These are phyloP conservation scores for Crenichthys baileyi DNA, from an alignment of 2,797 vertebrate species.

Conservation along the genomic window DNA sequence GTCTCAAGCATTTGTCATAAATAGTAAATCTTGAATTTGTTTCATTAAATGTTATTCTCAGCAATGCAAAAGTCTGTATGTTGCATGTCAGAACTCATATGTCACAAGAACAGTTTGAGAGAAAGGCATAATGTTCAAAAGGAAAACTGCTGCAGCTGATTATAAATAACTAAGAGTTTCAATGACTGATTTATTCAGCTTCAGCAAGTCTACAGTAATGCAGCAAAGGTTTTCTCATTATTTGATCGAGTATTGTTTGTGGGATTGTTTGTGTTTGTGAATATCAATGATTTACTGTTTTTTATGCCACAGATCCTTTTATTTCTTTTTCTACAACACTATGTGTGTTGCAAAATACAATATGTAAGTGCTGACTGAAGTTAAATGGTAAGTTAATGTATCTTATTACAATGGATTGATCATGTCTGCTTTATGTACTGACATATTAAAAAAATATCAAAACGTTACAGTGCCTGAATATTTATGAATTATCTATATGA, in stretches of 20 bases:
- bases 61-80: conserved; percentile 76
- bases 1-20: conserved; percentile 55
- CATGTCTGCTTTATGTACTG: conserved; percentile 89
- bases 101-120: conserved; percentile 58
- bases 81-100: conserved; percentile 76
- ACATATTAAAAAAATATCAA: conserved; percentile 79
- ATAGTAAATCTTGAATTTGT: conserved; percentile 66
- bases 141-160: conserved; percentile 70
- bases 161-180: conserved; percentile 61
- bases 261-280: conserved; percentile 86
- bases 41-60: conserved; percentile 70
- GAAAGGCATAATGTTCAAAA: conserved; percentile 60
- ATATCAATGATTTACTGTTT: conserved; percentile 68
- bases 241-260: conserved; percentile 82
- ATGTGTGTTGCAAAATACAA: conserved; percentile 86
- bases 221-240: conserved; percentile 71
- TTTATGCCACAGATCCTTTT: conserved; percentile 46
- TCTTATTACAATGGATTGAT: conserved; percentile 90
- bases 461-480: conserved; percentile 98
- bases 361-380: conserved; percentile 92
- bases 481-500: conserved; percentile 88
- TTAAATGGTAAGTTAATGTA: conserved; percentile 92
- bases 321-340: conserved; percentile 75
- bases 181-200: conserved; percentile 64
- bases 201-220: conserved; percentile 61